Conservation (phyloP, 2,797 vertebrate species). For the Channa striata region DNA sequence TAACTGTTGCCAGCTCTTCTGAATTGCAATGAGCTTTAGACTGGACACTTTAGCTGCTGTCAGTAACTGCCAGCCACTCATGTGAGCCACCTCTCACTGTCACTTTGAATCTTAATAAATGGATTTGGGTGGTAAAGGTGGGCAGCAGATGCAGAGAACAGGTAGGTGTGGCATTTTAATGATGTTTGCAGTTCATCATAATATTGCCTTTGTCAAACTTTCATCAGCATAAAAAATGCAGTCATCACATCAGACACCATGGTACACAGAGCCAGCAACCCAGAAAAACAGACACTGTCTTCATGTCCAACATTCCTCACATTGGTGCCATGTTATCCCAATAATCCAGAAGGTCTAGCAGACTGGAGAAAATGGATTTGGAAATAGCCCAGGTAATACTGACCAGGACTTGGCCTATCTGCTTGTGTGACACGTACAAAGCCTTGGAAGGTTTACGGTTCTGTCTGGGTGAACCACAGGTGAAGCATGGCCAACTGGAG, state of each 20-base stretch:
- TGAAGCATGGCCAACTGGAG: not conserved
- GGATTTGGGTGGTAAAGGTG: not conserved
- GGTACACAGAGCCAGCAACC: too few species aligned
- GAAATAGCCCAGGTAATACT: slow-evolving; percentile 54
- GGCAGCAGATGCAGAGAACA: not conserved
- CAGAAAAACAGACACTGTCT: slow-evolving; percentile 42
- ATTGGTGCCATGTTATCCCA: slow-evolving; percentile 42
- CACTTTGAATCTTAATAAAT: slow-evolving; percentile 22
- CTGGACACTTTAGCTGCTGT: slow-evolving; percentile 24
- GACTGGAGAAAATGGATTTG: slow-evolving; percentile 46
- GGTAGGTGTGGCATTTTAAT: slow-evolving; percentile 22
- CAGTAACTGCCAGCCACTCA: slow-evolving; percentile 8
- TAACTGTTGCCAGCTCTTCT: slow-evolving; percentile 2
- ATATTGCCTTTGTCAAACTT: not conserved
- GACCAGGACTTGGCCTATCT: slow-evolving; percentile 41
- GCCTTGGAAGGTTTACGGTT: not conserved
- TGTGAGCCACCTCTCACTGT: slow-evolving; percentile 17
- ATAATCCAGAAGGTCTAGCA: slow-evolving; percentile 63
- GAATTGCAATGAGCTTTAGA: not conserved
- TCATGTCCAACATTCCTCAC: slow-evolving; percentile 53
- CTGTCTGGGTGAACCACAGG: slow-evolving; percentile 17
- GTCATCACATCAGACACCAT: too few species aligned
- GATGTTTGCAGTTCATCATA: slow-evolving; percentile 3
- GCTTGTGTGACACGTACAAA: slow-evolving; percentile 4
- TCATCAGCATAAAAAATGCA: slow-evolving; percentile 1